Percentiles rank a stretch among this genome's conserved stretches.
Conservation (phyloP, 1,140 invertebrate species). For the Colletes latitarsis region DNA sequence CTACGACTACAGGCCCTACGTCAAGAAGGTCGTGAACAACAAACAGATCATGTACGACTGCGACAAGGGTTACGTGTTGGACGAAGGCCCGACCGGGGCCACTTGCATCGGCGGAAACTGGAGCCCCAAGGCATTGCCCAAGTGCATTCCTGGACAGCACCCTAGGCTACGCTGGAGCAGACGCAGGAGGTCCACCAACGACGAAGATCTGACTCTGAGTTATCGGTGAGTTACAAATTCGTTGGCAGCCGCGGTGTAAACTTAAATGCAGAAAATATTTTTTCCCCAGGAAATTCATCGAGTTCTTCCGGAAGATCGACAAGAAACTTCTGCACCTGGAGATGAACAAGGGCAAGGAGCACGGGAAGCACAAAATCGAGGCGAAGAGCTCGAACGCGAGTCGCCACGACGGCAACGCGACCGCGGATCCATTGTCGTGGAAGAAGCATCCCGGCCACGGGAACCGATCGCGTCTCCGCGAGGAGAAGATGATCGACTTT, state of each 20-base stretch:
- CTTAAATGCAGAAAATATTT: too few relatives aligned
- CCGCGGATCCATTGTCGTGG: slow-evolving; percentile 32
- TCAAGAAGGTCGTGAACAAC: slow-evolving; percentile 94
- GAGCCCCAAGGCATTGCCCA: slow-evolving; percentile 90
- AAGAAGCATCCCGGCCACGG: slow-evolving; percentile 69
- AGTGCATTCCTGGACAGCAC: slow-evolving; percentile 90
- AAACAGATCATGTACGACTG: slow-evolving; percentile 99
- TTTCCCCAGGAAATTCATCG: slow-evolving; percentile 75
- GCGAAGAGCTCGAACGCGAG: slow-evolving; percentile 26
- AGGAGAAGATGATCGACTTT: slow-evolving; percentile 79
- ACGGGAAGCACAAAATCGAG: slow-evolving; percentile 53
- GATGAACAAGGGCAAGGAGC: slow-evolving; percentile 73
- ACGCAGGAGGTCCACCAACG: slow-evolving; percentile 83
- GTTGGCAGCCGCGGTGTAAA: too few relatives aligned
- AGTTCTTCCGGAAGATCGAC: slow-evolving; percentile 79
- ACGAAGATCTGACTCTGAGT: slow-evolving; percentile 61
- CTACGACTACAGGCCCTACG: slow-evolving; percentile 98
- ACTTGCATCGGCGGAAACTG: slow-evolving; percentile 95
- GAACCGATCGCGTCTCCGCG: slow-evolving; percentile 72
- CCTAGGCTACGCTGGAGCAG: slow-evolving; percentile 90
- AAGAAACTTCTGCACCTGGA: slow-evolving; percentile 77
- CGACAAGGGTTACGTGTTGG: slow-evolving; percentile 93
- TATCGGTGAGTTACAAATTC: slow-evolving; percentile 39
- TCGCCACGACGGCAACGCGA: slow-evolving; percentile 37
- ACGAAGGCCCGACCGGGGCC: slow-evolving; percentile 94